Evolutionary conservation across 2,888 invertebrate species (phyloP).

Genomic region (Sycophila texana): DNA sequence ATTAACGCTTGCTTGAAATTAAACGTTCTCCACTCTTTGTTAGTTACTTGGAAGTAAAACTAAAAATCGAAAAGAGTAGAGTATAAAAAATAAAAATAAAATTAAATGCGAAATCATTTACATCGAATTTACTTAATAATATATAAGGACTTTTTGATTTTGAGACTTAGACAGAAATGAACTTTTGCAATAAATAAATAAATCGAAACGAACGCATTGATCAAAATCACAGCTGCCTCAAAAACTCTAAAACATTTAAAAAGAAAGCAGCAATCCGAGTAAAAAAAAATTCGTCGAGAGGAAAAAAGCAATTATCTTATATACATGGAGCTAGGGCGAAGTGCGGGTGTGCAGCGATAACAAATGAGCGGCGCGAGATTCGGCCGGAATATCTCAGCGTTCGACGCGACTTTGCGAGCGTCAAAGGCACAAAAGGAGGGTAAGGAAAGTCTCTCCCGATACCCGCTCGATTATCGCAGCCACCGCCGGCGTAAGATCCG

Average conservation of each 20-base stretch:
- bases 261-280: background rate
- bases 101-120: too few relatives aligned
- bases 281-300: background rate
- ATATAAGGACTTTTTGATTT: too few relatives aligned
- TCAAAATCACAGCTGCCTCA: constrained; percentile 45
- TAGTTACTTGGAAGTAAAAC: too few relatives aligned
- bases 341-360: constrained; percentile 55
- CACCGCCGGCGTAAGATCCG: background rate
- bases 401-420: too few relatives aligned
- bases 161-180: too few relatives aligned
- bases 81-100: background rate
- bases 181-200: background rate
- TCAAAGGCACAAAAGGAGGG: background rate
- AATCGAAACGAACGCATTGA: constrained; percentile 31
- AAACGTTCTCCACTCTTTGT: too few relatives aligned
- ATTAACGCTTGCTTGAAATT: too few relatives aligned
- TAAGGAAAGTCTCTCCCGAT: constrained; percentile 17
- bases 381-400: background rate
- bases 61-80: constrained; percentile 9
- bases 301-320: constrained; percentile 49
- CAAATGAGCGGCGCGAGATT: constrained; percentile 64
- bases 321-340: background rate
- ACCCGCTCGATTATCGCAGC: constrained; percentile 9
- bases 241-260: constrained; percentile 7
- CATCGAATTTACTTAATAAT: too few relatives aligned